Conservation (phyloP, 2,113 vertebrate genomes). For the Cacatua alba region DNA sequence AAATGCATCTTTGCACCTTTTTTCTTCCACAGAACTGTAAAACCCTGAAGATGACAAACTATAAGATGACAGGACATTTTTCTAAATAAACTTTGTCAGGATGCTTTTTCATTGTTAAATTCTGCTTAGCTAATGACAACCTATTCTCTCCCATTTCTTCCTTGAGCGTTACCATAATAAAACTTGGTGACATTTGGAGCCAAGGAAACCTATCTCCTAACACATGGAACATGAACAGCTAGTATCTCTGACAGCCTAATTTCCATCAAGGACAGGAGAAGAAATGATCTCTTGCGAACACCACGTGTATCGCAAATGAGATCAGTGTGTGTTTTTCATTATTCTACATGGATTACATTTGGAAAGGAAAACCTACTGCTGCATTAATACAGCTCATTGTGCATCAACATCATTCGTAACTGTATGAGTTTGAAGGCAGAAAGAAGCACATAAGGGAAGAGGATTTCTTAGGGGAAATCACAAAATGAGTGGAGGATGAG, state of each 20-base stretch:
- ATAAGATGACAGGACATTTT: not conserved
- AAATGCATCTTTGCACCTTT: not conserved
- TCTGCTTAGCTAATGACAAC: conserved; percentile 21
- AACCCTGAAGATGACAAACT: not conserved
- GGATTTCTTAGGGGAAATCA: conserved; percentile 25
- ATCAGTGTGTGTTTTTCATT: conserved; percentile 30
- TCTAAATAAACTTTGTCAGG: not conserved
- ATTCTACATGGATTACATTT: not conserved
- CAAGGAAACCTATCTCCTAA: conserved; percentile 44
- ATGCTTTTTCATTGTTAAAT: conserved; percentile 28
- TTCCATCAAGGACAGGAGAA: conserved; percentile 46
- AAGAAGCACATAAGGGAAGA: not conserved
- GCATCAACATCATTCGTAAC: not conserved
- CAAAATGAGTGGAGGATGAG: not conserved
- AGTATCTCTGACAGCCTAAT: conserved; percentile 44
- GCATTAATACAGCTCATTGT: conserved; percentile 10
- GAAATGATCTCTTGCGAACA: conserved; percentile 26
- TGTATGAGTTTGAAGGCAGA: not conserved
- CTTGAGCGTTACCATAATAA: conserved; percentile 22
- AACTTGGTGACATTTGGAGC: conserved; percentile 32
- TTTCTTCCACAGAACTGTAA: not conserved
- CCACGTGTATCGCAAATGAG: conserved; percentile 30
- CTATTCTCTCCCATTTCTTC: not conserved
- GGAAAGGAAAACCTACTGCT: not conserved
- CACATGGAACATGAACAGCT: conserved; percentile 21